phyloP scores from a whole-genome alignment of 2,113 vertebrate species.

The Glareola pratincola region DNA sequence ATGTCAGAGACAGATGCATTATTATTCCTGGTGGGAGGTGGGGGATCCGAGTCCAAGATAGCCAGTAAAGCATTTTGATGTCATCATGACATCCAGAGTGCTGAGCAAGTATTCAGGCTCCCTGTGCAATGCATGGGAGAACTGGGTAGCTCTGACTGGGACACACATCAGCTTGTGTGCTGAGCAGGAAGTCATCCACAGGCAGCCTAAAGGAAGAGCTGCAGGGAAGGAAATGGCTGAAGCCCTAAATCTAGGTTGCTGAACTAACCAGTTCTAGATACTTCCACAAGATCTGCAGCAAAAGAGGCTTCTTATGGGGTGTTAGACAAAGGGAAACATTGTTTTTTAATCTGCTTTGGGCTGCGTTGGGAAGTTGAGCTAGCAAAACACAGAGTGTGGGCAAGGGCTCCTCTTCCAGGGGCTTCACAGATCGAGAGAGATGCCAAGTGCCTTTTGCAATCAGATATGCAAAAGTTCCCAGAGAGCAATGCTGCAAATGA shows the following conservation, averaged over 20 bases:
- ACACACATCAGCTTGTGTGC: not conserved
- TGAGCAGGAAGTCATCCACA: not conserved
- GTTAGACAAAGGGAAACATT: not conserved
- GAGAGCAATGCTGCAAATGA: not conserved
- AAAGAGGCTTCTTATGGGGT: not conserved
- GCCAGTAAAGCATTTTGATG: not conserved
- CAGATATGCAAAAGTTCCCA: not conserved
- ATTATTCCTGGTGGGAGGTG: not conserved
- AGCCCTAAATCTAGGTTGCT: not conserved
- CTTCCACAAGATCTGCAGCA: accelerated
- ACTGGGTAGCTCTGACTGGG: not conserved
- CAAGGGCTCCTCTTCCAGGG: not conserved
- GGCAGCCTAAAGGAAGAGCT: not conserved
- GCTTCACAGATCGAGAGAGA: not conserved
- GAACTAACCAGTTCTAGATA: not conserved
- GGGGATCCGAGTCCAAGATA: not conserved
- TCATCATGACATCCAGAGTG: not conserved
- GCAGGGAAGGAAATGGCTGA: not conserved
- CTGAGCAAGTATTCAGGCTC: not conserved
- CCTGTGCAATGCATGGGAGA: accelerated
- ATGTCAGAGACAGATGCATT: not conserved
- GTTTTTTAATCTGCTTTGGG: not conserved
- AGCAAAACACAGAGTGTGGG: not conserved
- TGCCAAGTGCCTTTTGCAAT: not conserved
- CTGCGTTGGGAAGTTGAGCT: not conserved